Evolutionary conservation across 2,113 vertebrate species (phyloP).

Genomic region (Siniperca chuatsi): DNA sequence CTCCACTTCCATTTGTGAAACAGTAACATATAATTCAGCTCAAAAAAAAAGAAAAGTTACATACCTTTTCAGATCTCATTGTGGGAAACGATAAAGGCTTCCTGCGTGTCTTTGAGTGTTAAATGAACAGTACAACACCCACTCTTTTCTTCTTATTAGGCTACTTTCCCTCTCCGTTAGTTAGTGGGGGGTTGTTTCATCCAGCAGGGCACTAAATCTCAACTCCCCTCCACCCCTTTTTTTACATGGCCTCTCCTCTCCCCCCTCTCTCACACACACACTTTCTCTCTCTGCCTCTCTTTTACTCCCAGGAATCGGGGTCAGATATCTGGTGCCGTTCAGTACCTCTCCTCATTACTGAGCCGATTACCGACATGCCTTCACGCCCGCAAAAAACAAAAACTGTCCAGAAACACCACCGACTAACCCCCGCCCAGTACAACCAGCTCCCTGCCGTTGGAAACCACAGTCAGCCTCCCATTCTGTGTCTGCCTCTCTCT

Average conservation of each 20-base stretch:
- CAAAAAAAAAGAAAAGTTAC: constrained; percentile 48
- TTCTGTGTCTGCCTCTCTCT: constrained; percentile 65
- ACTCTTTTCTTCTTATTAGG: constrained; percentile 72
- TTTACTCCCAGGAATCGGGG: constrained; percentile 72
- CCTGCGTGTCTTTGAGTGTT: constrained; percentile 67
- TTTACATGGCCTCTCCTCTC: constrained; percentile 67
- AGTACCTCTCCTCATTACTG: constrained; percentile 81
- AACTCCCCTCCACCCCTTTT: constrained; percentile 74
- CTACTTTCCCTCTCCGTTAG: constrained; percentile 77
- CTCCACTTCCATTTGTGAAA: constrained; percentile 16
- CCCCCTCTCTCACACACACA: constrained; percentile 21
- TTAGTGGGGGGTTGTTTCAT: constrained; percentile 85
- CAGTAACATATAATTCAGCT: constrained; percentile 39
- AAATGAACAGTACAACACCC: constrained; percentile 71
- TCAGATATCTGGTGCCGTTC: constrained; percentile 80
- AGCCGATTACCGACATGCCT: constrained; percentile 77
- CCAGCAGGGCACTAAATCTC: constrained; percentile 83
- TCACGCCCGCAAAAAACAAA: constrained; percentile 42
- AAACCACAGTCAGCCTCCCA: constrained; percentile 49
- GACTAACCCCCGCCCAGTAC: not conserved
- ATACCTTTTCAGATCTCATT: constrained; percentile 79
- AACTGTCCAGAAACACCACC: constrained; percentile 34
- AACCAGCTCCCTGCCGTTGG: constrained; percentile 42
- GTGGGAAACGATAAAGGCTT: constrained; percentile 67
- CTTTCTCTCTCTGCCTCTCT: constrained; percentile 39